phyloP scores from a whole-genome alignment of 2,113 vertebrate genomes.

The Crotalus tigris region DNA sequence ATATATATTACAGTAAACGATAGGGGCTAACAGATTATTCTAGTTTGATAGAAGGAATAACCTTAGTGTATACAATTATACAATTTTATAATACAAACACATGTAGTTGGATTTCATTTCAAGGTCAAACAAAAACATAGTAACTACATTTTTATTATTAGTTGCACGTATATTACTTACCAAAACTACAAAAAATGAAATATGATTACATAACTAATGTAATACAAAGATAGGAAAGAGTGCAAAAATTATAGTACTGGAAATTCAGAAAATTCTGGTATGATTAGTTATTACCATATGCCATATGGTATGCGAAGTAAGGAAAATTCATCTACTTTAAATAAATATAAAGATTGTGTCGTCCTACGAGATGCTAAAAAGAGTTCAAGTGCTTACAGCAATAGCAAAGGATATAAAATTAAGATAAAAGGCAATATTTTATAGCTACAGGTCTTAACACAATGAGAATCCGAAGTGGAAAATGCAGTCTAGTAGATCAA shows the following conservation, averaged over 20 bases:
- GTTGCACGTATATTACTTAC: background rate
- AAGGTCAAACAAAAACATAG: slow-evolving; percentile 24
- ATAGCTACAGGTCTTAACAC: background rate
- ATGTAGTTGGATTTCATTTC: slow-evolving; percentile 9
- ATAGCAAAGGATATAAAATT: background rate
- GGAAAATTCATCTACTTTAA: background rate
- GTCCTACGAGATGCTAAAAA: background rate
- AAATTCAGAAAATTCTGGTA: background rate
- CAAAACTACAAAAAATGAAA: background rate
- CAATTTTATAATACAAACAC: background rate
- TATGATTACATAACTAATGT: background rate
- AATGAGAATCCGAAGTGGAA: background rate
- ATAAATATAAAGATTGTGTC: background rate
- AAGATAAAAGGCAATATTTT: background rate
- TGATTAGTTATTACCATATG: background rate
- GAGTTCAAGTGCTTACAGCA: background rate
- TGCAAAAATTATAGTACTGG: background rate
- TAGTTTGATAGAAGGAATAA: background rate
- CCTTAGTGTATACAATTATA: background rate
- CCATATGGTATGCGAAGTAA: background rate
- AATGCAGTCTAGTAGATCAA: background rate
- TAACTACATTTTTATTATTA: background rate
- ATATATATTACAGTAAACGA: background rate
- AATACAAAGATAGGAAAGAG: slow-evolving; percentile 3
- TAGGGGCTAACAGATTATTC: background rate